Percentiles rank a stretch among this genome's conserved stretches.
Evolutionary conservation across 2,888 invertebrate species (phyloP).

Genomic region (Andrena trimmerana): DNA sequence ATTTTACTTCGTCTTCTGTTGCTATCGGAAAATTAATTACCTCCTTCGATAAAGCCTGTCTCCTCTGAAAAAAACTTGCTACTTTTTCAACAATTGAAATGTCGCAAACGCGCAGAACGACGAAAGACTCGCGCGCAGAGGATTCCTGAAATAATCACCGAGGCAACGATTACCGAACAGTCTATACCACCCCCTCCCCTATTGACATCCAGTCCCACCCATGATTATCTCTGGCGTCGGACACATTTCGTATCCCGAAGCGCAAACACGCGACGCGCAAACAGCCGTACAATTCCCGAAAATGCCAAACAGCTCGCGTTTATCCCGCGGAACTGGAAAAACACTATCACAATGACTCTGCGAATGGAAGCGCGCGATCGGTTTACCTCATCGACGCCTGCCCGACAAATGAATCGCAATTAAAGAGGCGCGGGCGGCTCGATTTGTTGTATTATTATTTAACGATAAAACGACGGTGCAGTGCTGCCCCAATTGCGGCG

Average conservation of each 20-base stretch:
- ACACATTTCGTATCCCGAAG: not conserved
- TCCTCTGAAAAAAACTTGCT: too few relatives aligned
- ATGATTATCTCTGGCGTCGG: not conserved
- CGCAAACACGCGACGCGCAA: not conserved
- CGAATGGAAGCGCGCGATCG: slow-evolving; percentile 4
- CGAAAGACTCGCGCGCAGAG: too few relatives aligned
- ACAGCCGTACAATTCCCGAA: not conserved
- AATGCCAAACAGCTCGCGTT: not conserved
- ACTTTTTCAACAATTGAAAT: too few relatives aligned
- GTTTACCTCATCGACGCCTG: not conserved
- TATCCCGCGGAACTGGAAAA: slow-evolving; percentile 9
- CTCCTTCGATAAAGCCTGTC: too few relatives aligned
- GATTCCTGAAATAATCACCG: too few relatives aligned
- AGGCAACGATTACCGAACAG: too few relatives aligned
- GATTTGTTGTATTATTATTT: slow-evolving; percentile 22
- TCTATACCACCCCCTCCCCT: too few relatives aligned
- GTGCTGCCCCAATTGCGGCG: not conserved
- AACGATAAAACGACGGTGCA: not conserved
- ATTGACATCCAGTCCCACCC: too few relatives aligned
- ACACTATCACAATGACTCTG: not conserved
- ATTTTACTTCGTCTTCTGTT: too few relatives aligned
- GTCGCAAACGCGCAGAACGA: too few relatives aligned
- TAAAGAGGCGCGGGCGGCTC: not conserved
- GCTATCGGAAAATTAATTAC: too few relatives aligned
- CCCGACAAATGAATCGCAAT: slow-evolving; percentile 24